A percentile compares a stretch with the other conserved stretches of the same genome.
Evolutionary conservation across 1,140 invertebrate species (phyloP).

Genomic region (Cydia splendana): DNA sequence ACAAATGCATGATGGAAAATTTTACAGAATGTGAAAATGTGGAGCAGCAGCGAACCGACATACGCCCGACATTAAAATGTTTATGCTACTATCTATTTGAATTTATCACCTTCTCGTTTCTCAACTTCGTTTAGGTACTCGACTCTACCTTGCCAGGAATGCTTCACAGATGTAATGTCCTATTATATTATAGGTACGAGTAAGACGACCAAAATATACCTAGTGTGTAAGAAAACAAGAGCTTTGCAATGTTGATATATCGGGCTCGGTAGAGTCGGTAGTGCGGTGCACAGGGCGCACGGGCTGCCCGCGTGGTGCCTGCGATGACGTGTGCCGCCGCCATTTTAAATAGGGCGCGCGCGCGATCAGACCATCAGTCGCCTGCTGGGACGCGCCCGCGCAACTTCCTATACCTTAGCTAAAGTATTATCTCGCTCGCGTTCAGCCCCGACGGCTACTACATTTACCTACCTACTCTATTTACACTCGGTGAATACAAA

Average conservation of each 20-base stretch:
- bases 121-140: not conserved
- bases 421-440: conserved; percentile 42
- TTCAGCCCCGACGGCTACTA: conserved; percentile 45
- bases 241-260: conserved; percentile 53
- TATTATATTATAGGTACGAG: not conserved
- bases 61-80: not conserved
- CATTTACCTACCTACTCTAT: conserved; percentile 43
- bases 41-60: conserved; percentile 1
- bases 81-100: not conserved
- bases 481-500: conserved; percentile 51
- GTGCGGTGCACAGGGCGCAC: conserved; percentile 58
- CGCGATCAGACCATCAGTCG: conserved; percentile 77
- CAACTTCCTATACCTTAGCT: conserved; percentile 39
- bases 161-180: not conserved
- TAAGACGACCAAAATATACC: not conserved
- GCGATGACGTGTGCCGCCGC: conserved; percentile 66
- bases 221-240: conserved; percentile 47
- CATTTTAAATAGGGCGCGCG: conserved; percentile 73
- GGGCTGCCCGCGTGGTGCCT: conserved; percentile 59
- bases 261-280: conserved; percentile 43
- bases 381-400: conserved; percentile 61
- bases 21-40: conserved; percentile 18
- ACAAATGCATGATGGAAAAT: conserved; percentile 12
- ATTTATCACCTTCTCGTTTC: not conserved
- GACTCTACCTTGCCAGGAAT: not conserved